Base-by-base conservation (phyloP, 2,888 invertebrate genomes). In the Drosophila conformis region DNA sequence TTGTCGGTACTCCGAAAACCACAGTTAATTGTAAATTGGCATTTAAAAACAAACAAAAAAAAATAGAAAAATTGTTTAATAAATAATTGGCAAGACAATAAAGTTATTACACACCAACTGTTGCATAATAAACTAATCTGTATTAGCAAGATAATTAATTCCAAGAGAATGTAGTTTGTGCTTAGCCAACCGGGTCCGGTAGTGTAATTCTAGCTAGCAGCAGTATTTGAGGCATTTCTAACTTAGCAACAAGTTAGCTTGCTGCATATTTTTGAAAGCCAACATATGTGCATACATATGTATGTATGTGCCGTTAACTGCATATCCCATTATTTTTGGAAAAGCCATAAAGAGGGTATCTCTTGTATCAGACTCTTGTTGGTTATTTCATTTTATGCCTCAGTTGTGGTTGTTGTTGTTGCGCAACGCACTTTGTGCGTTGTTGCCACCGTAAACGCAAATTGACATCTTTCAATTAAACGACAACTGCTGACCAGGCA, bases 391-490 rank as follows among this genome's bases (percentile, higher is more conserved):
- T 13, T 4, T 7, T 8, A 2, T 11, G 18, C 5, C 46, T 27
- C 40, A n/a, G 51, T 46, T 21, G 31, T 36, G 25, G 54, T 42
- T 60, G 73, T 58, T 38, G 65, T 42, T 53, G 53, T 88, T 86
- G 83, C 74, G 76, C 82, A 84, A 86, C 84, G 84, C 84, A 84
- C 72, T 83, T 88, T 86, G 88, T 88, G 84, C 81, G 82, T 89
- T 78, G 85, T 75, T 76, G 82, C 76, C 73, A 75, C 73, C 62
- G 69, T 27, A 76, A 81, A 80, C 80, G 87, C 89, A 89, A 89
- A 89, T 87, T 87, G 86, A 86, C 86, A 87, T 86, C 89, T 87
- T 86, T 86, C 88, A 86, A 87, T 86, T 89, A 86, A 85, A 88
- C 73, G 79, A 72, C 87, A 80, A 84, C 56, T 64, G 58, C 54